Evolutionary conservation across 2,113 vertebrate genomes (phyloP).

Genomic region (Agelaius phoeniceus): DNA sequence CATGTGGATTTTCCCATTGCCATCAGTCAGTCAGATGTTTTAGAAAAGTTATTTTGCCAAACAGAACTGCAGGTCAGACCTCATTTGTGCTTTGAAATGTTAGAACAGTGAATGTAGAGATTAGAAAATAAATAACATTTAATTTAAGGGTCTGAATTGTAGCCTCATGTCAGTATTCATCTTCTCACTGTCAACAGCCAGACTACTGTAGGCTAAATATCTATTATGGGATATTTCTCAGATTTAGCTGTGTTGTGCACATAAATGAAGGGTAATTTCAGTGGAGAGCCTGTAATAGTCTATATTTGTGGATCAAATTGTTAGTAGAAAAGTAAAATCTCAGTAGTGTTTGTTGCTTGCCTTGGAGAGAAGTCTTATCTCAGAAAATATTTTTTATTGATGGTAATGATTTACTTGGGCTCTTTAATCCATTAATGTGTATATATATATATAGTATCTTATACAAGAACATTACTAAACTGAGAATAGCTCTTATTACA

Average conservation of each 20-base stretch:
- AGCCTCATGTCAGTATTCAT: neutral
- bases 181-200: neutral
- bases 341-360: neutral
- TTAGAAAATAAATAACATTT: neutral
- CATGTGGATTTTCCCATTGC: neutral
- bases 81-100: neutral
- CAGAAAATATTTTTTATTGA: neutral
- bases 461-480: neutral
- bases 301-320: neutral
- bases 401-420: neutral
- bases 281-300: neutral
- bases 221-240: neutral
- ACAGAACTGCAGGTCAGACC: neutral
- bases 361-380: neutral
- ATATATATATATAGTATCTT: neutral
- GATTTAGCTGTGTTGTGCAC: neutral
- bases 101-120: neutral
- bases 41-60: neutral
- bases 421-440: neutral
- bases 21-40: neutral
- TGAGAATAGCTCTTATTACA: neutral
- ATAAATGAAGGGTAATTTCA: neutral
- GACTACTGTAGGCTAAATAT: neutral
- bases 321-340: neutral
- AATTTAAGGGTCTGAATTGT: neutral